Evolutionary conservation across 1,140 invertebrate species (phyloP), one percentile per base, ranked within the genome.

Genomic region (Helicoverpa zea): DNA sequence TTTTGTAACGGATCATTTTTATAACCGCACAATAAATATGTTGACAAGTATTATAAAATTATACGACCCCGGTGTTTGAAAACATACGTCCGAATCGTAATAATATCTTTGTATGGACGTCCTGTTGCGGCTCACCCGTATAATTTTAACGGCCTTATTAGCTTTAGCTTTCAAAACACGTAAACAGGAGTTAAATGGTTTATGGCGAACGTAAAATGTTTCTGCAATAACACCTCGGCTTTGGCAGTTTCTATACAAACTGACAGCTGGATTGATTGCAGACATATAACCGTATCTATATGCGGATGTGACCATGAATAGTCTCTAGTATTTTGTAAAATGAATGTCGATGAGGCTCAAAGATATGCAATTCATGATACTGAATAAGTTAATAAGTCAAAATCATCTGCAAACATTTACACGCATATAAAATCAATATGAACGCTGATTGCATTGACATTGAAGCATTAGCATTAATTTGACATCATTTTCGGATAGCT

Each of bases 91-190:
- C 77, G 80, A 81, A 86, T 86, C 83, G 87, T 88, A 86, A 86
- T 58, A 74, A 68, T 84, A 80, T 81, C 81, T 87, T 90, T 88
- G 81, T 88, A 79, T 81, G 81, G 83, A 85, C 83, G 81, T 83
- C 87, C 85, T 86, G 86, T 87, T 80, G 86, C 58, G 87, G 80
- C 64, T 83, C 84, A 87, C 84, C 87, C 87, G 81, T 89, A 90
- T 90, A 91, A 90, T 87, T 91, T 91, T 93, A 91, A 90, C 89
- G 81, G 82, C 86, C 87, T 89, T 89, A 92, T 91, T 92, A 90
- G 86, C 70, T 87, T 89, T 84, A 84, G 83, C 79, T 88, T 90
- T 91, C 85, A 82, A 81, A 88, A 89, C 84, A 90, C 87, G 87
- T 91, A 89, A 91, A 91, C 84, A 87, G 63, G 84, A 82, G 83